A percentile compares a stretch with the other conserved stretches of the same genome.
Evolutionary conservation across 2,113 vertebrate species (phyloP).

Genomic region (Sterna hirundo): DNA sequence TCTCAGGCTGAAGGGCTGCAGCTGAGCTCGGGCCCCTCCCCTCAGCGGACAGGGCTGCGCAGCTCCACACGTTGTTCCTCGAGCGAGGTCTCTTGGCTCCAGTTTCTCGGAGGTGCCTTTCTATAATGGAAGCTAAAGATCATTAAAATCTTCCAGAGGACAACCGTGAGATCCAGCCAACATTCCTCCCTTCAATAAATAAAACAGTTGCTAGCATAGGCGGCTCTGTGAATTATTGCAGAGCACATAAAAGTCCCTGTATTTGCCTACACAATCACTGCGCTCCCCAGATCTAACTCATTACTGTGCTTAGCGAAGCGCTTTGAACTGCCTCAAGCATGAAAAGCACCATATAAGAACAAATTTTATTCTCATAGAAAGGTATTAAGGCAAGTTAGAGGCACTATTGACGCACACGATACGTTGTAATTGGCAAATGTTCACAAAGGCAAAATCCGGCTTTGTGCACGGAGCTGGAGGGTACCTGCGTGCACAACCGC

Average conservation of each 20-base stretch:
- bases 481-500: background rate
- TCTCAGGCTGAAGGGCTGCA: fast-evolving
- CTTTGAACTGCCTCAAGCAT: background rate
- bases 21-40: background rate
- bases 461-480: background rate
- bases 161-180: background rate
- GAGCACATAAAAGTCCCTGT: background rate
- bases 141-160: background rate
- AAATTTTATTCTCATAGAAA: slow-evolving; percentile 17
- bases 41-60: fast-evolving
- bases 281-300: background rate
- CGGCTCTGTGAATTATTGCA: background rate
- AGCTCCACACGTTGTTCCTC: fast-evolving
- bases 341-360: slow-evolving; percentile 1
- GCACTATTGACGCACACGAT: background rate
- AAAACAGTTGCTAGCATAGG: background rate
- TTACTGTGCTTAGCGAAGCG: background rate
- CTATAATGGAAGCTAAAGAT: background rate
- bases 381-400: slow-evolving; percentile 34
- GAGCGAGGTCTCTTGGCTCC: background rate
- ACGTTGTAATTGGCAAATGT: background rate
- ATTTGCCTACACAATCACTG: slow-evolving; percentile 5
- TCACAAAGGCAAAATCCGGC: background rate
- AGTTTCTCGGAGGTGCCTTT: background rate
- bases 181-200: background rate